Percentiles rank a stretch among this genome's conserved stretches.
phyloP scores from a whole-genome alignment of 2,113 vertebrate genomes.

The Lepidothrix coronata region DNA sequence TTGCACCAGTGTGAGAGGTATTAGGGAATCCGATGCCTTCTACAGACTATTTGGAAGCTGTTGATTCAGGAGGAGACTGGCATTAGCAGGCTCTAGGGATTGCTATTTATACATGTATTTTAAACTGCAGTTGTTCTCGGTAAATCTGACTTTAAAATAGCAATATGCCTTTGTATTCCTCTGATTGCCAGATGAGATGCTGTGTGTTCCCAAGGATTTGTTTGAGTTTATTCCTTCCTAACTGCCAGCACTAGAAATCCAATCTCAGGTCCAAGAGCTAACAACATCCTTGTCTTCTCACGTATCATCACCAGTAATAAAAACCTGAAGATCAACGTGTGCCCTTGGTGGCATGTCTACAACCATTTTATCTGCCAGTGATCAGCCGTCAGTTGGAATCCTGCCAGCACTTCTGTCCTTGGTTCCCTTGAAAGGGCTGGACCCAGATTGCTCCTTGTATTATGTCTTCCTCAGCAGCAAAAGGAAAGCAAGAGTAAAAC shows the following conservation, averaged over 20 bases:
- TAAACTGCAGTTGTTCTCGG: not conserved
- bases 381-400: not conserved
- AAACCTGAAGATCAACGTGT: slow-evolving; percentile 4
- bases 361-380: not conserved
- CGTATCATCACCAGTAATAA: not conserved
- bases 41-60: not conserved
- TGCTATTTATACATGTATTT: slow-evolving; percentile 14
- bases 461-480: not conserved
- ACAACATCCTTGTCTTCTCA: not conserved
- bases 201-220: not conserved
- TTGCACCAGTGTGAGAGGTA: not conserved
- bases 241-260: not conserved
- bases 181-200: not conserved
- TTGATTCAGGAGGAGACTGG: not conserved
- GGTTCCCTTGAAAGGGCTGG: not conserved
- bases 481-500: not conserved
- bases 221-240: not conserved
- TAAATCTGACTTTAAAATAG: slow-evolving; percentile 27
- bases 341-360: not conserved
- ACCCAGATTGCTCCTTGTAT: not conserved
- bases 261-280: not conserved
- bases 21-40: not conserved
- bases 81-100: not conserved
- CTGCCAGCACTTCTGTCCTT: not conserved
- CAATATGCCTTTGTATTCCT: not conserved